Evolutionary conservation across 2,888 invertebrate species (phyloP), one percentile per base, ranked within the genome.

Genomic region (Drosophila limbata): DNA sequence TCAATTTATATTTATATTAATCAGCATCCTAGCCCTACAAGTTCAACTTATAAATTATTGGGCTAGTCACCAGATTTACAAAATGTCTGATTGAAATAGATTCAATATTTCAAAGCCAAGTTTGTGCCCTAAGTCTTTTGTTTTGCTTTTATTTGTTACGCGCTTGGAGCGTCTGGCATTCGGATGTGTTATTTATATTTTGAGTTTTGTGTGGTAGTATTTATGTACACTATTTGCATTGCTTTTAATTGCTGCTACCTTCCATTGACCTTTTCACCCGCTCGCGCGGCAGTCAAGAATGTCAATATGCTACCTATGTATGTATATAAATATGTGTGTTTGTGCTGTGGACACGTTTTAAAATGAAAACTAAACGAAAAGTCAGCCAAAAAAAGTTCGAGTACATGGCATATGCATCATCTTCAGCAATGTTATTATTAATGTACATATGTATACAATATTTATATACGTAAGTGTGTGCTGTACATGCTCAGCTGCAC

Each of bases 401-500:
- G 28, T 69, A 53, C 44, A 59, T 51, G 56, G 52, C 48, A 66
- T 62, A 67, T 79, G 60, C 67, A 79, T 64, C 60, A 76, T 73
- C 69, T 79, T 75, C 60, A 42, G 60, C 60, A 65, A 66, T 69
- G 69, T 62, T 62, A 57, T 52, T 57, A 59, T 68, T 69, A 33
- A 50, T 69, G 28, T 70, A 48, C 21, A 19, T 57, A 31, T 17
- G n/a, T 15, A 19, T 70, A 42, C 56, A 13, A 25, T 60, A 33
- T 33, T 35, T 74, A 28, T 37, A 5, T 45, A 17, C 44, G 33
- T 56, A 48, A n/a, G 11, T 42, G 21, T 33, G 47, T 73, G 44
- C 21, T 47, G 73, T 86, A 70, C 72, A 88, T 88, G 88, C 84
- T 88, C 69, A 78, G 84, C 60, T 90, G 90, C 85, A 80, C 88